Evolutionary conservation across 2,888 invertebrate species (phyloP).

Genomic region (Cenopis cana): DNA sequence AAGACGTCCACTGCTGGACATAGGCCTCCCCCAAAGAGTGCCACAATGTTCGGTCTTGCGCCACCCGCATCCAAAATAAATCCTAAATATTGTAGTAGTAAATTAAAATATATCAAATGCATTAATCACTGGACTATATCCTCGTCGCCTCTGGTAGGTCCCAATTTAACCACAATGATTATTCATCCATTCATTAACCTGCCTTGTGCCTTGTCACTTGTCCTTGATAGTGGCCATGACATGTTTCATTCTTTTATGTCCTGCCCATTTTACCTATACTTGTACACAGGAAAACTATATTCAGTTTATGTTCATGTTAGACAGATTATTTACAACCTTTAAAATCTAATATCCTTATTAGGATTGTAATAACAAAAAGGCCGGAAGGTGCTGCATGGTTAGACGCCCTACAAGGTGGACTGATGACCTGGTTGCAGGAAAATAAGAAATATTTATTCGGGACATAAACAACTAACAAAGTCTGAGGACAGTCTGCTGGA

Average conservation of each 20-base stretch:
- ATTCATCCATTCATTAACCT: constrained; percentile 24
- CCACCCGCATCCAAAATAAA: no score
- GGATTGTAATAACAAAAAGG: not conserved
- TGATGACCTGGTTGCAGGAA: no score
- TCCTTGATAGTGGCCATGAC: constrained; percentile 39
- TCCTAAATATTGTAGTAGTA: not conserved
- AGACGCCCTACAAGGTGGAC: no score
- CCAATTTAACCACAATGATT: constrained; percentile 17
- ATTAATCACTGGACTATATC: constrained; percentile 24
- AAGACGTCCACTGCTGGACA: no score
- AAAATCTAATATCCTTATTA: not conserved
- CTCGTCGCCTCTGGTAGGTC: not conserved
- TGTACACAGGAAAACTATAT: not conserved
- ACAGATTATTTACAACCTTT: not conserved
- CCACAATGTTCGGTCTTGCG: no score
- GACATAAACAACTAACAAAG: no score
- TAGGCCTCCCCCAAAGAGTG: no score
- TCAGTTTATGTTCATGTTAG: not conserved
- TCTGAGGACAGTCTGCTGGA: no score
- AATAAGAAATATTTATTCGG: no score
- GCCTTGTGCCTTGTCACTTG: constrained; percentile 17
- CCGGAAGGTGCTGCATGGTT: no score
- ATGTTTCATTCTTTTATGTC: constrained; percentile 9
- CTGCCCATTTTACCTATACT: constrained; percentile 13
- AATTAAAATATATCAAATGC: not conserved